Conservation (phyloP, 2,888 invertebrate genomes). For the Endomychus coccineus region DNA sequence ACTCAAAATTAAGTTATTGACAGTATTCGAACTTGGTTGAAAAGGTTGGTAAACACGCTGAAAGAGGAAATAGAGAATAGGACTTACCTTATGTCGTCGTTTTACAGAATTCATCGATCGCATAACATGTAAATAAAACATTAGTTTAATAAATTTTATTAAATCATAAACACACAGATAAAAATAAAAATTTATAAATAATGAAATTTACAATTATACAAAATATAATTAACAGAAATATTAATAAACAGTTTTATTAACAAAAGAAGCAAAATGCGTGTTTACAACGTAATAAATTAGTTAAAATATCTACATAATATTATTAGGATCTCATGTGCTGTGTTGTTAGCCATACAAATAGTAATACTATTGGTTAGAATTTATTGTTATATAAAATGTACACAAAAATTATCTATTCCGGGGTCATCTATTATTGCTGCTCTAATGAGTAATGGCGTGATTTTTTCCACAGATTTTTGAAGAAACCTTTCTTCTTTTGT, state of each 20-base stretch:
- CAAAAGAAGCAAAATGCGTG: constrained; percentile 23
- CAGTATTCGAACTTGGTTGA: no score
- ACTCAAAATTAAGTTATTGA: no score
- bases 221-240: constrained; percentile 19
- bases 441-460: constrained; percentile 81
- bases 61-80: no score
- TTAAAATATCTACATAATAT: constrained; percentile 26
- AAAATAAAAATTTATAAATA: constrained; percentile 31
- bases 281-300: constrained; percentile 19
- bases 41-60: no score
- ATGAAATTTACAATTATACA: constrained; percentile 26
- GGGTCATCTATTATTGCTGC: constrained; percentile 57
- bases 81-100: no score
- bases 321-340: constrained; percentile 26
- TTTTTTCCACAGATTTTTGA: constrained; percentile 83
- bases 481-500: constrained; percentile 81
- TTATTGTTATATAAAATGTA: constrained; percentile 33
- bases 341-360: constrained; percentile 29
- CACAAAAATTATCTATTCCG: constrained; percentile 30
- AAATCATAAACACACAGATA: constrained; percentile 33
- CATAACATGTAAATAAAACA: no score
- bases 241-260: constrained; percentile 18
- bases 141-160: constrained; percentile 31
- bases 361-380: constrained; percentile 33
- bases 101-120: no score